Base-by-base conservation (phyloP, 2,888 invertebrate species). In the Erpobdella octoculata region DNA sequence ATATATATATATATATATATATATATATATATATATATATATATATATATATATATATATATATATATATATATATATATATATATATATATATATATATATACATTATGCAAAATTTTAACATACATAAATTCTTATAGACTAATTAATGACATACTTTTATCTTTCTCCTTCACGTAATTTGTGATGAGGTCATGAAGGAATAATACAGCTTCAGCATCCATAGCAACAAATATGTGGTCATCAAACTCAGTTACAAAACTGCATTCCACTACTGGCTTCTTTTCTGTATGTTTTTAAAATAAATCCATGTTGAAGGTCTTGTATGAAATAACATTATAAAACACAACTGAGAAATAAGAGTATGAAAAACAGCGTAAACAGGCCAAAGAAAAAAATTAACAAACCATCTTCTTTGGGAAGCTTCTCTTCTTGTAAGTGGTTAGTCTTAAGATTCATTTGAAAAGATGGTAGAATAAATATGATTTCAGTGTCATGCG, bases 171-270 rank as follows among this genome's bases (percentile, higher is more conserved):
- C 64, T 91, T 92, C 71, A 96, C 89, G 82, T 98, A 98, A 0
- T 93, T 93, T 0, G 92, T 93, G 77, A 97, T 92, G 73, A 98
- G 87, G 83, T 97, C 96, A 82, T 97, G 97, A 38, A 98, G 86
- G 84, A 97, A 98, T 85, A 97, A 91, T 85, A 98, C 95, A 0
- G 94, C 93, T 85, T 97, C 96, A 0, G 96, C 96, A 85, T 98
- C 84, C 75, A 95, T 94, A 0, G 95, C 93, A 74, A 96, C 95
- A 84, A 93, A 94, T 79, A 97, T 96, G 83, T 96, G 95, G 84
- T 96, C 95, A 82, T 96, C 94, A 85, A 98, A 97, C 84, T 97
- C 95, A 1, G 96, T 96, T 74, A 96, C 93, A 84, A 98, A 96
- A 83, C 93, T 93, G 86, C 95, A 95, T 78, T 93, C 91, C 37